A percentile compares a stretch with the other conserved stretches of the same genome.
These are phyloP conservation scores for Sebastes taczanowskii DNA, from an alignment of 2,797 vertebrate species.

Conservation along the genomic window DNA sequence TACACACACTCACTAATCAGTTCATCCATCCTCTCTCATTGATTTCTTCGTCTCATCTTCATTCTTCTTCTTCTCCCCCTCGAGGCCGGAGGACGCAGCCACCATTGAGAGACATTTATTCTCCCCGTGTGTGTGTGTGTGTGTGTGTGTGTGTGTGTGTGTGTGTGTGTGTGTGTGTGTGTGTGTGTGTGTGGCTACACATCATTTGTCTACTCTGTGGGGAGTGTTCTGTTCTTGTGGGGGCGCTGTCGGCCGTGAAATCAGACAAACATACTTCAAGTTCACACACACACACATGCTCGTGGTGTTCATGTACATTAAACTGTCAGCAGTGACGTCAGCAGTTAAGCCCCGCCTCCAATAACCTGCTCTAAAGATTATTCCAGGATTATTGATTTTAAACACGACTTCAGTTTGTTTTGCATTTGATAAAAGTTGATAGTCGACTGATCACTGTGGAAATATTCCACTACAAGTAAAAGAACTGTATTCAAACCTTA, in stretches of 20 bases:
- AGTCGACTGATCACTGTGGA: too few relatives aligned
- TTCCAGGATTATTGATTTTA: too few relatives aligned
- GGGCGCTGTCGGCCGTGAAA: neutral
- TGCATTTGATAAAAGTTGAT: too few relatives aligned
- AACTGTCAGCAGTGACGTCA: too few relatives aligned
- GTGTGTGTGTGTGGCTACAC: neutral
- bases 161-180: neutral
- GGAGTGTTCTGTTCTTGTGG: neutral
- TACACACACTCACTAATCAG: neutral
- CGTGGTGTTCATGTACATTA: too few relatives aligned
- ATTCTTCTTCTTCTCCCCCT: neutral
- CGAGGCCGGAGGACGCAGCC: neutral
- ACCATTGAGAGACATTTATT: constrained; percentile 11
- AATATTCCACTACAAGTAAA: too few relatives aligned
- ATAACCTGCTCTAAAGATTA: too few relatives aligned
- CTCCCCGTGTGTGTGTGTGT: neutral
- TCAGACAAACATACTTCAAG: neutral
- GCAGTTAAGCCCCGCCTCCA: too few relatives aligned
- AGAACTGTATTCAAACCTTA: too few relatives aligned
- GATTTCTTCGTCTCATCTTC: neutral
- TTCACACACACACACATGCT: neutral
- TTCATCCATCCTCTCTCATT: constrained; percentile 3
- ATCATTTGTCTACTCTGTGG: neutral
- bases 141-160: neutral
- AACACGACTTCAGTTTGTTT: too few relatives aligned